A percentile compares a stretch with the other conserved stretches of the same genome.
These are phyloP conservation scores for Intellagama lesueurii DNA, from an alignment of 2,797 vertebrate species.

Conservation along the genomic window DNA sequence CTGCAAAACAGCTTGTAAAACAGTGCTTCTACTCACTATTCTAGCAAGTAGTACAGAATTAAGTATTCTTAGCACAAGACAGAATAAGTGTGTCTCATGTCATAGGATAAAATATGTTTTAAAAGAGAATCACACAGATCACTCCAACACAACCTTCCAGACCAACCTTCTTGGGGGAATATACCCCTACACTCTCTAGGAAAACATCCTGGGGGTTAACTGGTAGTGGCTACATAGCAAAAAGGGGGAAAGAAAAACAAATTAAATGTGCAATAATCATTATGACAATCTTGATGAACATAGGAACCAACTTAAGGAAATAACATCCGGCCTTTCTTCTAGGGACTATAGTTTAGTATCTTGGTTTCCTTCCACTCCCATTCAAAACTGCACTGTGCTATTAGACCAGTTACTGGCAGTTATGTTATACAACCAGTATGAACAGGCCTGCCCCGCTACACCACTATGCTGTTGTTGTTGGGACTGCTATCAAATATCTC, in stretches of 20 bases:
- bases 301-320: neutral
- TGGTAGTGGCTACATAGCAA: constrained; percentile 75
- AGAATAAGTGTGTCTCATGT: constrained; percentile 12
- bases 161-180: constrained; percentile 91
- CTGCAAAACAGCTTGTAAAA: accelerated
- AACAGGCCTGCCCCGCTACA: too few relatives aligned
- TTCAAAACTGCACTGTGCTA: neutral
- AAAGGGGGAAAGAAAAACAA: constrained; percentile 39
- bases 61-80: neutral
- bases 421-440: neutral
- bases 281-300: neutral
- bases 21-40: constrained; percentile 32
- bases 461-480: neutral
- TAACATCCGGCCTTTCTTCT: neutral
- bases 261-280: neutral
- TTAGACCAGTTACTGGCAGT: neutral
- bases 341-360: neutral
- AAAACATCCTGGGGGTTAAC: constrained; percentile 85
- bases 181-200: constrained; percentile 88
- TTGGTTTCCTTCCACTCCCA: neutral
- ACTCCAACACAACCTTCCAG: constrained; percentile 58
- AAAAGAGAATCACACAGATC: constrained; percentile 45
- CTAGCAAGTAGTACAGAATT: constrained; percentile 43
- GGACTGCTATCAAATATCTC: neutral
- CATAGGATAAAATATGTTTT: neutral